Evolutionary conservation across 2,797 vertebrate genomes (phyloP).

Genomic region (Mus caroli): DNA sequence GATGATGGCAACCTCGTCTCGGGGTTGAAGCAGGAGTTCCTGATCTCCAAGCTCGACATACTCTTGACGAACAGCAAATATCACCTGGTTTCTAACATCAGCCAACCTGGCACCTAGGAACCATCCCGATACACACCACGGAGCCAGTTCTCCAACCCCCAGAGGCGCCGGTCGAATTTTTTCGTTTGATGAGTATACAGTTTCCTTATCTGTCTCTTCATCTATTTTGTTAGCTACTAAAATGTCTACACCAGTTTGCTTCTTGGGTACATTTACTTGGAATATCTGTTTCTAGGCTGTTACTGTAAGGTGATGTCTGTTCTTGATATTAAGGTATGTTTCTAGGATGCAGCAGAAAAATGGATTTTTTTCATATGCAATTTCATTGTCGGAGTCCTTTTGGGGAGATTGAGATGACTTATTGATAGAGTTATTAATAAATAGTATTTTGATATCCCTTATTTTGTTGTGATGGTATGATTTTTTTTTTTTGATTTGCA

Average conservation of each 20-base stretch:
- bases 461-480: background rate
- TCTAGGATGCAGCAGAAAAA: background rate
- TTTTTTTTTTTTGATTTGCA: background rate
- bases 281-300: background rate
- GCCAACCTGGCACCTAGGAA: too few relatives aligned
- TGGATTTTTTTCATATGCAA: background rate
- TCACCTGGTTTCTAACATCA: too few relatives aligned
- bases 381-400: background rate
- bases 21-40: too few relatives aligned
- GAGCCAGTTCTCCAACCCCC: too few relatives aligned
- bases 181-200: background rate
- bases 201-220: background rate
- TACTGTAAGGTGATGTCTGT: background rate
- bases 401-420: background rate
- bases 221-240: background rate
- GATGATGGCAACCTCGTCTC: too few relatives aligned
- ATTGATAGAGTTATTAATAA: background rate
- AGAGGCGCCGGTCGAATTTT: too few relatives aligned
- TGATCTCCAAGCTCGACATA: too few relatives aligned
- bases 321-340: background rate
- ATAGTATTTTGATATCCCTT: background rate
- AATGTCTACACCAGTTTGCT: background rate
- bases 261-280: background rate
- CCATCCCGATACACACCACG: too few relatives aligned
- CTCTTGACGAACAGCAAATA: too few relatives aligned